Conservation (phyloP, 92 coral and sea anemone species). For the Muricea muricata region DNA sequence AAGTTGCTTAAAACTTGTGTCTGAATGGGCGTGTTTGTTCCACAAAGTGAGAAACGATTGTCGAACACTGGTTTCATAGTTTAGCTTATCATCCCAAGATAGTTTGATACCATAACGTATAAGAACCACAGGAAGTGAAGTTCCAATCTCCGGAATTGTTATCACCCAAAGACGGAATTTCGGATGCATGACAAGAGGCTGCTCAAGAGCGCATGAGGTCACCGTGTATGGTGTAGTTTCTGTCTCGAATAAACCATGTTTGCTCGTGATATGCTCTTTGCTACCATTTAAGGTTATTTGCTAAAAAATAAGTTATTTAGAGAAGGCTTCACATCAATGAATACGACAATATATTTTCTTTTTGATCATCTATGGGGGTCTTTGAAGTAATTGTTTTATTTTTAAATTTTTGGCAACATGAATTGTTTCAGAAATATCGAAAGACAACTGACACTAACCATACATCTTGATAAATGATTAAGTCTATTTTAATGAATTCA, state of each 20-base stretch:
- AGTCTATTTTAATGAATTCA: too few relatives aligned
- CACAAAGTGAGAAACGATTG: conserved; percentile 29
- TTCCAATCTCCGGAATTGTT: conserved; percentile 74
- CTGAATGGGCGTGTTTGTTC: conserved; percentile 22
- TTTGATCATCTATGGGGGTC: too few relatives aligned
- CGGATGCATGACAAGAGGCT: conserved; percentile 66
- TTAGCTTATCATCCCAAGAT: conserved; percentile 82
- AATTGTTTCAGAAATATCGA: too few relatives aligned
- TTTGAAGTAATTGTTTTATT: too few relatives aligned
- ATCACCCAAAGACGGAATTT: conserved; percentile 86
- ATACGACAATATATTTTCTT: too few relatives aligned
- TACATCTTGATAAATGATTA: too few relatives aligned
- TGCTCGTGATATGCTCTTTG: conserved; percentile 35
- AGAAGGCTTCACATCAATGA: background rate
- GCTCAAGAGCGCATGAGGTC: conserved; percentile 8
- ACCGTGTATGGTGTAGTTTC: conserved; percentile 19
- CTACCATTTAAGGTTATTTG: conserved; percentile 44
- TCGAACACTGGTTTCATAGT: conserved; percentile 55
- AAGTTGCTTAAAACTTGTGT: conserved; percentile 21
- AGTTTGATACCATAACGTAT: conserved; percentile 90
- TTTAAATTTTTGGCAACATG: too few relatives aligned
- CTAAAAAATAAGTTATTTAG: background rate
- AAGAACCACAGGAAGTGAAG: conserved; percentile 82
- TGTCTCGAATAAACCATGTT: conserved; percentile 28
- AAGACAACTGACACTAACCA: too few relatives aligned